These are phyloP conservation scores for Drosophila serrata DNA, from an alignment of 1,140 invertebrate genomes.

Conservation along the genomic window DNA sequence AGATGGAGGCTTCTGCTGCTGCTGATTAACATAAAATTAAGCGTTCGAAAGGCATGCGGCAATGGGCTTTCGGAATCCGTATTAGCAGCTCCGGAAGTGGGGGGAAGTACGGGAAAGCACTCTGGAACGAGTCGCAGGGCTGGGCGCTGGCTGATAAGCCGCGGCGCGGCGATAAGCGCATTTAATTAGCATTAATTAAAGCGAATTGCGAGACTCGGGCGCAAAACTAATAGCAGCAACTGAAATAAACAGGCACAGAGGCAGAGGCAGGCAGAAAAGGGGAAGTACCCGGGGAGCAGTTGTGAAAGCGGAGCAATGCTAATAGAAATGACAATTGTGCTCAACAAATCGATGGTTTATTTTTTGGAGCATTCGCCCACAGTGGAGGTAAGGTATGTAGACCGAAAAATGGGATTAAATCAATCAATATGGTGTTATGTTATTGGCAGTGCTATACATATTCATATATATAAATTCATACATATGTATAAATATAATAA, in stretches of 20 bases:
- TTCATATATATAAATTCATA: no score
- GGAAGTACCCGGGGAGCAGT: not conserved
- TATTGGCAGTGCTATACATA: not conserved
- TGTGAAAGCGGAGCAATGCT: conserved; percentile 57
- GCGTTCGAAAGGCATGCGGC: conserved; percentile 60
- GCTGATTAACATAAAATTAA: conserved; percentile 68
- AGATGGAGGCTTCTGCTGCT: conserved; percentile 19
- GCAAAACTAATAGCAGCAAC: conserved; percentile 44
- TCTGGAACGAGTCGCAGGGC: conserved; percentile 11
- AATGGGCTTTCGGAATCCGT: conserved; percentile 38
- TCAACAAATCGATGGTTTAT: conserved; percentile 62
- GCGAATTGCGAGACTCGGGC: conserved; percentile 53
- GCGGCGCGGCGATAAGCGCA: conserved; percentile 61
- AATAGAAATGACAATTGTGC: conserved; percentile 60
- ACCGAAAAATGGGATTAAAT: not conserved
- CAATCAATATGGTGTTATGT: not conserved
- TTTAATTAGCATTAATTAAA: conserved; percentile 77
- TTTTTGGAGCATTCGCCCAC: conserved; percentile 56
- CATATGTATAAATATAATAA: not conserved
- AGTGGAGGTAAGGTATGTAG: not conserved
- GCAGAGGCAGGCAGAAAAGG: not conserved
- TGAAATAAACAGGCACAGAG: conserved; percentile 15
- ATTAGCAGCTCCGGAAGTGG: conserved; percentile 8
- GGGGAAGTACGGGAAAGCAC: not conserved
- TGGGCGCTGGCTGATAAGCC: conserved; percentile 56